Percentiles rank a stretch among this genome's conserved stretches.
Evolutionary conservation across 2,888 invertebrate species (phyloP).

Genomic region (Drosophila ustulata): DNA sequence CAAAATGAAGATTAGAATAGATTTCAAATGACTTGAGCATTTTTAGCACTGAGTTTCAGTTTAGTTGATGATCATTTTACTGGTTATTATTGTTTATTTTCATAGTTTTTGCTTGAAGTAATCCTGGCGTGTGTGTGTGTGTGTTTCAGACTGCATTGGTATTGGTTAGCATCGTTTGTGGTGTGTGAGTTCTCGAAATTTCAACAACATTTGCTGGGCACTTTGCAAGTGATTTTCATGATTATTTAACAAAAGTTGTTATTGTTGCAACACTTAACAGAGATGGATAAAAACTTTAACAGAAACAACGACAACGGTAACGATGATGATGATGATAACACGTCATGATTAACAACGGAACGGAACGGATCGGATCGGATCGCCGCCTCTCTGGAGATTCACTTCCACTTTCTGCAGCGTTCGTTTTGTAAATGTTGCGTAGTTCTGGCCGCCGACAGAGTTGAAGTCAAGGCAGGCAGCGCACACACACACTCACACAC

Average conservation of each 20-base stretch:
- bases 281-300: constrained; percentile 44
- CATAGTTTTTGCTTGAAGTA: constrained; percentile 19
- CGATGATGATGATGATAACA: constrained; percentile 7
- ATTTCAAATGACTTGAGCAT: constrained; percentile 14
- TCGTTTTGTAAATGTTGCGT: constrained; percentile 83
- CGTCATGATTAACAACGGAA: constrained; percentile 60
- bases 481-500: constrained; percentile 6
- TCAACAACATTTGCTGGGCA: constrained; percentile 26
- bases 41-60: constrained; percentile 25
- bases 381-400: constrained; percentile 59
- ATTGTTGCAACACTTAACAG: constrained; percentile 29
- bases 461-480: constrained; percentile 31
- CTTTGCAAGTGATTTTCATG: constrained; percentile 32
- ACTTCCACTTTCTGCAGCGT: constrained; percentile 83
- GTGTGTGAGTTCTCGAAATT: constrained; percentile 14
- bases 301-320: constrained; percentile 43
- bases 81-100: constrained; percentile 9
- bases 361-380: constrained; percentile 43
- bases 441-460: constrained; percentile 61
- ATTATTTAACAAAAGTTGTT: constrained; percentile 30
- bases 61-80: constrained; percentile 15
- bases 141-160: constrained; percentile 33
- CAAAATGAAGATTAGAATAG: constrained; percentile 2
- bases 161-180: constrained; percentile 28
- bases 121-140: constrained; percentile 47